Evolutionary conservation across 1,140 invertebrate species (phyloP), one percentile per base, ranked within the genome.

Genomic region (Arctopsyche grandis): DNA sequence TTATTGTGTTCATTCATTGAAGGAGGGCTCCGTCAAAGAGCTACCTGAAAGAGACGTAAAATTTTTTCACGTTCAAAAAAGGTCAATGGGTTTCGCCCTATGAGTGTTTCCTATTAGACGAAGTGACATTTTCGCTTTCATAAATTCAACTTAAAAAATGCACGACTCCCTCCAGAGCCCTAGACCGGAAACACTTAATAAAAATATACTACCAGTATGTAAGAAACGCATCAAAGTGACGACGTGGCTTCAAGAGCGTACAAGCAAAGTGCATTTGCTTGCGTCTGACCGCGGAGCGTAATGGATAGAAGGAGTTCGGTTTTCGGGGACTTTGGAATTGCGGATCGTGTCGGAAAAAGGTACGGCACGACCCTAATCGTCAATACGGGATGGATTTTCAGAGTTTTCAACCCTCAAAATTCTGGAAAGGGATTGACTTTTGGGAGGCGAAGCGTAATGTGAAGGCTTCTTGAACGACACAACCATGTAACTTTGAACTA

Each of bases 211-310:
- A 38, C 29, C 10, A 5, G 16, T 52, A 52, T 52, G 12, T 12
- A 52, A 52, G 24, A 26, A 71, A 46, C 43, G 71, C 74, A 76
- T 63, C 46, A 63, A 76, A 63, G 56, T 66, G 21, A 26, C 24
- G 21, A 22, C 21, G 63, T 21, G 58, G 9, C 58, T 22, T 19
- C 19, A 52, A 16, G 63, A 9, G 5, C 14, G 63, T 76, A 76
- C 74, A 76, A 63, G 74, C 56, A 63, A 76, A 76, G 26, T 76
- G 74, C 74, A 76, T 76, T 76, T 76, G 43, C 74, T 58, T 74
- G 52, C 48, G 44, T 21, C 12, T 38, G 69, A 48, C 69, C 29
- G 69, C 66, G 44, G 12, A 21, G 9, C 63, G 21, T 66, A 66
- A 66, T 66, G 63, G 63, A 60, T 60, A 60, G 56, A n/a, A n/a